These are phyloP conservation scores for Vollenhovia emeryi DNA, from an alignment of 1,140 invertebrate species.

Conservation along the genomic window DNA sequence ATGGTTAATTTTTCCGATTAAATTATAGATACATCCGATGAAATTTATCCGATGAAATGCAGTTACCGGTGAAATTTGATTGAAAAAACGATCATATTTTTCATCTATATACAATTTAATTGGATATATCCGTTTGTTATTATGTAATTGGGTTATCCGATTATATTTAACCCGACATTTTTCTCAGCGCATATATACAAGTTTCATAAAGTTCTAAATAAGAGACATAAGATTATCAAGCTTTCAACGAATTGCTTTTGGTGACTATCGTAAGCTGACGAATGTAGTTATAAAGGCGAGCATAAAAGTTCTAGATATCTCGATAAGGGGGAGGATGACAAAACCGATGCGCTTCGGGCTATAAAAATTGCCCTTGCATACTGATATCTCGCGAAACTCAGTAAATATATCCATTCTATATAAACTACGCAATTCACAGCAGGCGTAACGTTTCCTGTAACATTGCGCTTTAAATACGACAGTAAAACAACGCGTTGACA, in stretches of 20 bases:
- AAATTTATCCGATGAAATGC: no score
- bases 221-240: conserved; percentile 11
- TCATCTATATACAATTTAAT: no score
- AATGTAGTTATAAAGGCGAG: conserved; percentile 16
- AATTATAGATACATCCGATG: no score
- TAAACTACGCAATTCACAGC: conserved; percentile 23
- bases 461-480: conserved; percentile 45
- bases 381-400: background rate
- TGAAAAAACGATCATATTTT: no score
- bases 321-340: background rate
- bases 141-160: no score
- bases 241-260: background rate
- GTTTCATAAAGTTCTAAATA: conserved; percentile 5
- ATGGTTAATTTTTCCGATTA: no score
- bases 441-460: conserved; percentile 8
- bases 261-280: background rate
- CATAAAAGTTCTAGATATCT: conserved; percentile 32
- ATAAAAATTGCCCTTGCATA: conserved; percentile 55
- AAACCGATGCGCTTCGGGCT: background rate
- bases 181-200: no score
- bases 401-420: conserved; percentile 17
- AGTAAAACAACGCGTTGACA: conserved; percentile 38
- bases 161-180: no score
- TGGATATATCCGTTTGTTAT: no score
- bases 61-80: no score